Base-by-base conservation (phyloP, 2,888 invertebrate genomes). In the Stenotaenia linearis region DNA sequence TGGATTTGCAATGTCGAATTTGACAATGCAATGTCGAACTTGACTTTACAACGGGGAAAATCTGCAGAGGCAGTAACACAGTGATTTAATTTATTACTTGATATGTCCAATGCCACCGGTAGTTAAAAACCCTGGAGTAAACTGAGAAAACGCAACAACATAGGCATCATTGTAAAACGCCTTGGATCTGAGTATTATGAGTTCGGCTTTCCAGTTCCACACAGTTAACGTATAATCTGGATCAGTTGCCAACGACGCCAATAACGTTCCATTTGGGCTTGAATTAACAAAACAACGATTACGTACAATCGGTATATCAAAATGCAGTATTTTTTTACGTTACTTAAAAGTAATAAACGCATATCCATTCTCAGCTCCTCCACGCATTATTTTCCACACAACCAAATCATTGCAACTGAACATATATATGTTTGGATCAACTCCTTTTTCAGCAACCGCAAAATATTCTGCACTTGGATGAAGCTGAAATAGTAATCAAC, bases 221-320 rank as follows among this genome's bases (percentile, higher is more conserved):
- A 97, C 90, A 0, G 96, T 96, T 45, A 96, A 88, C 85, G 92
- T 91, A 85, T 91, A 94, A 85, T 97, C 96, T 0, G 96, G 96
- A 81, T 92, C 91, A 9, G 92, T 92, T 0, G 95, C 95, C 84
- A 94, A 92, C 0, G 94, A 93, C 0, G 92, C 93, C 80, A 97
- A 86, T 74, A 95, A 86, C 79, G 91, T 90, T 0, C 96, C 97
- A 83, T 92, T 91, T 2, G 92, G 91, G 84, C 95, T 96, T 77
- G 80, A 81, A 77, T 74, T n/a, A n/a, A n/a, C n/a, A n/a, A n/a
- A n/a, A n/a, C n/a, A n/a, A n/a, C n/a, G n/a, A n/a, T n/a, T n/a
- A n/a, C n/a, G n/a, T n/a, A n/a, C n/a, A n/a, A n/a, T n/a, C n/a
- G n/a, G n/a, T n/a, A n/a, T n/a, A n/a, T n/a, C n/a, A n/a, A n/a